Conservation (phyloP, 2,797 vertebrate species). For the Aselliscus stoliczkanus region DNA sequence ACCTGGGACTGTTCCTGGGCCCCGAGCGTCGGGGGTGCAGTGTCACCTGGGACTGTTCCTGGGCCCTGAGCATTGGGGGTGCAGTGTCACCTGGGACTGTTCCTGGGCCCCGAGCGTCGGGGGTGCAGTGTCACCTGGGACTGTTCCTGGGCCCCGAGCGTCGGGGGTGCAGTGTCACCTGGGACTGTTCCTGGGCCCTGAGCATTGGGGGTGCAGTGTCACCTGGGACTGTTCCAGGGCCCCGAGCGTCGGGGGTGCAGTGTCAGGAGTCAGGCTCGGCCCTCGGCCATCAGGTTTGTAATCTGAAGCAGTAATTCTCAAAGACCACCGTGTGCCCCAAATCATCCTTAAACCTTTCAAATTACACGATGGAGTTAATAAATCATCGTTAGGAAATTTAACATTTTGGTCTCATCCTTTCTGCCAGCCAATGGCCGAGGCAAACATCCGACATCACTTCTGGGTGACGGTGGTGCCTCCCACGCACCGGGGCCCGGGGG, state of each 20-base stretch:
- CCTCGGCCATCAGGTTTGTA: rapidly evolving
- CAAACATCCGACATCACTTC: rapidly evolving
- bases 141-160: neutral
- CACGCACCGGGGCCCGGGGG: neutral
- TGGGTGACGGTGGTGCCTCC: rapidly evolving
- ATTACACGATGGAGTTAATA: neutral
- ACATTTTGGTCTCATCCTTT: neutral
- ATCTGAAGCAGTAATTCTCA: neutral
- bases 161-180: no score
- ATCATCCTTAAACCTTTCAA: neutral
- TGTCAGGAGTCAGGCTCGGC: rapidly evolving
- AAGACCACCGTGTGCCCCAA: no score
- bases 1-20: rapidly evolving
- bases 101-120: no score
- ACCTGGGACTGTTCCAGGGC: rapidly evolving
- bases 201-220: no score
- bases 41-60: rapidly evolving
- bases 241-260: no score
- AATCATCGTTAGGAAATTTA: no score
- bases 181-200: neutral
- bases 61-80: no score
- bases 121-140: no score
- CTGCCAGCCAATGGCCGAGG: neutral
- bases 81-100: rapidly evolving
- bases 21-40: no score